Base-by-base conservation (phyloP, 2,113 vertebrate genomes). In the Daphoenositta chrysoptera region DNA sequence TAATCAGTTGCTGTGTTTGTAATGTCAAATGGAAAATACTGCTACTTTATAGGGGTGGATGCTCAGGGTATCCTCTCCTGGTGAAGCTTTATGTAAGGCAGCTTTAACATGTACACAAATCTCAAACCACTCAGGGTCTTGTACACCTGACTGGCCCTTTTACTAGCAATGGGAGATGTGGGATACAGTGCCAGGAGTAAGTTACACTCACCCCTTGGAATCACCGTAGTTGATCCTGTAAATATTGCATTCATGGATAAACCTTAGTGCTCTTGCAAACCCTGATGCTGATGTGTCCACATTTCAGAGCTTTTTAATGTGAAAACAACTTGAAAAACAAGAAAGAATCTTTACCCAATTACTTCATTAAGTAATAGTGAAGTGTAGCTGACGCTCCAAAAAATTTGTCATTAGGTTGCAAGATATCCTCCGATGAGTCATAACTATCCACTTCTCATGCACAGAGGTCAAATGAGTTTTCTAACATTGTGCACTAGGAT, bases 401-500 rank as follows among this genome's bases (percentile, higher is more conserved):
- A 60, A 15, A 33, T 1, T 23, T 44, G 14, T 45, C 18, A 10
- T 64, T 44, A 8, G 2, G 7, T 77, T 85, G 22, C 31, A 73
- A 86, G 27, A 39, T 22, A 83, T 20, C 15, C 4, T 48, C 17
- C 9, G 3, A 2, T n/a, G 24, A 64, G 9, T 28, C n/a, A 21
- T 20, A 72, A 70, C 18, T 58, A 17, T 33, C 54, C 40, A 54
- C 8, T 85, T 73, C 39, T 87, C 33, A n/a, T 19, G 20, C 10
- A 50, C 24, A 80, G 54, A 88, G 30, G 10, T 54, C 42, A 88
- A 63, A 57, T 4, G 21, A 66, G 13, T 90, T 90, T 73, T 86
- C 56, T 72, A 51, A 68, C 1, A 1, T 45, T 0, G 0, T 69
- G 19, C 10, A 27, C 10, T 33, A 23, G 39, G 33, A 35, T 78